Percentiles rank a stretch among this genome's conserved stretches.
These are phyloP conservation scores for Mungos mungo DNA, from an alignment of 2,113 vertebrate genomes.

Conservation along the genomic window DNA sequence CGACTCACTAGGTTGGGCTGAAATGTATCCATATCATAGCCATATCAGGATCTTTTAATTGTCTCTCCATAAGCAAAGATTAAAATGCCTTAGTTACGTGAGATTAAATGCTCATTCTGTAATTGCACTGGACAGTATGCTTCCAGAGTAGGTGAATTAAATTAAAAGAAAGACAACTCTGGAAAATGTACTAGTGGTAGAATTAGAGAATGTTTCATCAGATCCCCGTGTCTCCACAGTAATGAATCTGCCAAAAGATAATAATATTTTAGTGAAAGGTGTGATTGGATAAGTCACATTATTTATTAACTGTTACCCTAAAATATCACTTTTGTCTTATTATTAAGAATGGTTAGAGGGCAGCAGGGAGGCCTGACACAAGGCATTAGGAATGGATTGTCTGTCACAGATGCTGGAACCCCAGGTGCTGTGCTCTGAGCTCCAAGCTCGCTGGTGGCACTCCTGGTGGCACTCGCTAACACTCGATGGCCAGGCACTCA, in stretches of 20 bases:
- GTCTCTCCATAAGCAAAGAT: conserved; percentile 87
- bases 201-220: conserved; percentile 88
- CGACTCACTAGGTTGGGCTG: conserved; percentile 76
- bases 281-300: conserved; percentile 91
- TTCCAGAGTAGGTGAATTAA: conserved; percentile 91
- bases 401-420: conserved; percentile 71
- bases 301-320: conserved; percentile 94
- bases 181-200: conserved; percentile 87
- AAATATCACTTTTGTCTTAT: conserved; percentile 92
- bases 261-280: conserved; percentile 91
- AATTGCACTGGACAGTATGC: conserved; percentile 92
- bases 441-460: neutral
- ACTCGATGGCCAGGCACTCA: neutral
- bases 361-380: conserved; percentile 88
- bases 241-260: conserved; percentile 97
- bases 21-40: conserved; percentile 80
- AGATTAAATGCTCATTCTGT: conserved; percentile 88
- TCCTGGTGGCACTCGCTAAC: neutral
- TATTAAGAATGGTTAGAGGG: conserved; percentile 86
- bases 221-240: conserved; percentile 84
- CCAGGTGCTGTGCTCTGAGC: neutral
- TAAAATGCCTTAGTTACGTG: conserved; percentile 88
- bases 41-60: conserved; percentile 85
- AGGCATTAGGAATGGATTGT: conserved; percentile 87
- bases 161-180: conserved; percentile 90